Percentiles rank a stretch among this genome's conserved stretches.
These are phyloP conservation scores for Psittacula derbiana DNA, from an alignment of 2,797 vertebrate genomes.

Conservation along the genomic window DNA sequence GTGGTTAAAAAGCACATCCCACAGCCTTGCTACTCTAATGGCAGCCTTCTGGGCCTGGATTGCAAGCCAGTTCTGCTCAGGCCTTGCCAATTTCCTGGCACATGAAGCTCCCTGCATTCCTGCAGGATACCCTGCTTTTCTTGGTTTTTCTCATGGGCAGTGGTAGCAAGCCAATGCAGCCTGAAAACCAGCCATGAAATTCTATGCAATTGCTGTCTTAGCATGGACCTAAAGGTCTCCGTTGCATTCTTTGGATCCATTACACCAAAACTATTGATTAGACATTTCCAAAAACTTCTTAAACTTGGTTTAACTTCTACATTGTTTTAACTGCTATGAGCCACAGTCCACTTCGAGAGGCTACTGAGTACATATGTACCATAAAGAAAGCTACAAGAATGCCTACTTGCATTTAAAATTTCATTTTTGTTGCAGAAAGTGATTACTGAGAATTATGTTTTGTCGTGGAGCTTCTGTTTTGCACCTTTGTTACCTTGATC, in stretches of 20 bases:
- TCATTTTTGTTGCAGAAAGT: not conserved
- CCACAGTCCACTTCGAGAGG: not conserved
- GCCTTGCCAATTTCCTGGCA: not conserved
- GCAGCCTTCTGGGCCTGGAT: not conserved
- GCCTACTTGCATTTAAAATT: not conserved
- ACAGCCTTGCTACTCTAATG: not conserved
- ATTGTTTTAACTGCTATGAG: not conserved
- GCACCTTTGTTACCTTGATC: not conserved
- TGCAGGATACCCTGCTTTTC: not conserved
- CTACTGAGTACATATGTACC: not conserved
- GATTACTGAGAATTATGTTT: not conserved
- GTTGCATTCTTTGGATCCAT: not conserved
- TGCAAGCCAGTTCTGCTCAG: not conserved
- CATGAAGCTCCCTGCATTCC: rapidly evolving
- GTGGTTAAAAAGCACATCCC: not conserved
- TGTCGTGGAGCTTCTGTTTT: not conserved
- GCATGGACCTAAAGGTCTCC: not conserved
- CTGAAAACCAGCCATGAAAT: not conserved
- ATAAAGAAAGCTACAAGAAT: not conserved
- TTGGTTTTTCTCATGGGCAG: not conserved
- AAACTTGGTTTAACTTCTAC: not conserved
- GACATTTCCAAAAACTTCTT: not conserved
- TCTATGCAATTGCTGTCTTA: not conserved
- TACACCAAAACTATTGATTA: not conserved
- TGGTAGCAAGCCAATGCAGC: not conserved